Evolutionary conservation across 2,888 invertebrate species (phyloP), one percentile per base, ranked within the genome.

Genomic region (Myopa tessellatipennis): DNA sequence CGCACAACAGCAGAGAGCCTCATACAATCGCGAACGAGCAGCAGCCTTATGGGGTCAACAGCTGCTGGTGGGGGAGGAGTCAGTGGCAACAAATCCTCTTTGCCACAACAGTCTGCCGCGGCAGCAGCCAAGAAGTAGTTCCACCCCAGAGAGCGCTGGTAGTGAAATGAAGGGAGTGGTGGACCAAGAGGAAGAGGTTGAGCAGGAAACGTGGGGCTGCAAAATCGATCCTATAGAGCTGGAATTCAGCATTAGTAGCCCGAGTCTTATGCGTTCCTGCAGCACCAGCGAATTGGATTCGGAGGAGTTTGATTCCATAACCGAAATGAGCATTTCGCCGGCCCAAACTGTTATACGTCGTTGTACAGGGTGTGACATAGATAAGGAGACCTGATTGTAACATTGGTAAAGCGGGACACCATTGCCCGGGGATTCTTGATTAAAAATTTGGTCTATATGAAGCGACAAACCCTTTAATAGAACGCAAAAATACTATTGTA

Each of bases 81-180:
- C 83, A 74, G 83, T 83, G 80, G 83, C 81, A 83, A 84, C 84
- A 85, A 87, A 84, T 84, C 86, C 83, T 71, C 84, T 86, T n/a
- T 87, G 88, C 81, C 87, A 84, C 88, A 89, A 89, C 89, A 89
- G 89, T 82, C 89, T 88, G 79, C 89, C 89, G 77, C 89, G 89
- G 10, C 88, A 83, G 81, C 86, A 85, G 83, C 87, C 85, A 84
- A 87, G 86, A 85, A 88, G 85, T 87, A 88, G 85, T 79, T 84
- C 82, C 40, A 80, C 76, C 77, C 8, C 65, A 76, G 69, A 40
- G 76, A 63, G 80, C 76, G 78, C 77, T 77, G 60, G 69, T 80
- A 70, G 77, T 78, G 63, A 69, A 10, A 50, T 34, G 78, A 78
- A 18, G 45, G 10, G 18, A 10, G 18, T 26, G 45, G 50, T n/a